phyloP scores from a whole-genome alignment of 2,888 invertebrate species.

The Dascillus cervinus region DNA sequence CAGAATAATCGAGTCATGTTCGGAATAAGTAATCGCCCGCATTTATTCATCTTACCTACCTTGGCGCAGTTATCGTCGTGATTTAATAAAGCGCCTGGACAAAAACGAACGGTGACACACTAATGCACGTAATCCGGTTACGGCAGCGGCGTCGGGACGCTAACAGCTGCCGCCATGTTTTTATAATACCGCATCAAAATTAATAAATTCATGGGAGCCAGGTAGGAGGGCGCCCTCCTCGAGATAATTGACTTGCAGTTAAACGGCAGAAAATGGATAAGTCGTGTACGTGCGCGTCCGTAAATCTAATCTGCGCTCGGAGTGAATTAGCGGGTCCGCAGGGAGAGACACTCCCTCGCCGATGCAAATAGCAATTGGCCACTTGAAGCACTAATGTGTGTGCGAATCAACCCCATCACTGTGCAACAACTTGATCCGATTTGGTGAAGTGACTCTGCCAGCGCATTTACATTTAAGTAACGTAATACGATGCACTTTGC shows the following conservation, averaged over 20 bases:
- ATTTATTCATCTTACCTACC: conserved; percentile 16
- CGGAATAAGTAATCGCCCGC: conserved; percentile 34
- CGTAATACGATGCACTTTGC: conserved; percentile 17
- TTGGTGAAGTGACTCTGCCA: conserved; percentile 22
- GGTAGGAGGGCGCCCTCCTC: too few species aligned
- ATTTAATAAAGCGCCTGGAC: conserved; percentile 27
- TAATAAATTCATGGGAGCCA: conserved; percentile 22
- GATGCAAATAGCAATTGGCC: conserved; percentile 40
- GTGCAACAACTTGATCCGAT: conserved; percentile 32
- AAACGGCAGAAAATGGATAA: conserved; percentile 45
- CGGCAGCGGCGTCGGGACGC: conserved; percentile 24
- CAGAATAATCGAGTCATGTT: conserved; percentile 39
- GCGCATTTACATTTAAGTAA: conserved; percentile 17
- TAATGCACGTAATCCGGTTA: conserved; percentile 38
- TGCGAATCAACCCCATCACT: conserved; percentile 30
- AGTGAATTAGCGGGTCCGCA: conserved; percentile 38
- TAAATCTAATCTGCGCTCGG: conserved; percentile 42
- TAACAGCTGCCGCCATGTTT: conserved; percentile 26
- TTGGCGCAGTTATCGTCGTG: conserved; percentile 19
- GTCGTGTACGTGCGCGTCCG: conserved; percentile 35
- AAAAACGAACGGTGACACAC: conserved; percentile 34
- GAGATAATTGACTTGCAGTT: conserved; percentile 43
- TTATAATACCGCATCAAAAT: conserved; percentile 22
- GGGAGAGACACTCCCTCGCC: conserved; percentile 21
- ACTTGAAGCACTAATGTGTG: conserved; percentile 33